A percentile compares a stretch with the other conserved stretches of the same genome.
Conservation (phyloP, 2,797 vertebrate species). For the Philypnodon macrostomus region DNA sequence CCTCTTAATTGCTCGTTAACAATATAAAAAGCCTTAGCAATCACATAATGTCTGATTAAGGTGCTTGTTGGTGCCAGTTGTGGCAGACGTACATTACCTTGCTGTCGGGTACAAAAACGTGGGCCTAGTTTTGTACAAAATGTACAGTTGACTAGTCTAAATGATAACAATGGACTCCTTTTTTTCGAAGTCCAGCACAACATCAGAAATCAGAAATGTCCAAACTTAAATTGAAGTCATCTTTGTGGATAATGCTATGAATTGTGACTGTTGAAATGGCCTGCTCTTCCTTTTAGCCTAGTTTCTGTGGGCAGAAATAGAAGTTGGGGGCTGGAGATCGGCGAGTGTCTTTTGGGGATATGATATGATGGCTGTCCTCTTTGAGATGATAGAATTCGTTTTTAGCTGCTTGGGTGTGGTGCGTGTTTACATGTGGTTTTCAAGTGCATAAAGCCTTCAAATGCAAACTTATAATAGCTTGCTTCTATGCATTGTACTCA, state of each 20-base stretch:
- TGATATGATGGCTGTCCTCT: slow-evolving; percentile 65
- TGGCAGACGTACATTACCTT: too few species aligned
- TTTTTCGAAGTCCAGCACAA: too few species aligned
- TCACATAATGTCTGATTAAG: too few species aligned
- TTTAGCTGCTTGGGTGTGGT: slow-evolving; percentile 15
- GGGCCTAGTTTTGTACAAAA: too few species aligned
- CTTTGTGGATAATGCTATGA: slow-evolving; percentile 5
- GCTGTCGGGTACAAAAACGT: too few species aligned
- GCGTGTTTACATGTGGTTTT: slow-evolving; percentile 19
- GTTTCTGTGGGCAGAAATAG: slow-evolving; percentile 78
- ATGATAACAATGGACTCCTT: too few species aligned
- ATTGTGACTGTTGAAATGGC: slow-evolving; percentile 48
- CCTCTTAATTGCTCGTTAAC: too few species aligned
- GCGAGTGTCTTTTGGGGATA: slow-evolving; percentile 56
- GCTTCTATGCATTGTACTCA: not conserved
- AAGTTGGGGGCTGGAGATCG: slow-evolving; percentile 54
- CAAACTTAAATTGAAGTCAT: not conserved
- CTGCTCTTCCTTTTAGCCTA: slow-evolving; percentile 69
- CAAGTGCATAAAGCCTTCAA: slow-evolving; percentile 23
- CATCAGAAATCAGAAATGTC: not conserved
- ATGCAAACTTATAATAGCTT: slow-evolving; percentile 9
- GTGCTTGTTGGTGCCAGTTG: too few species aligned
- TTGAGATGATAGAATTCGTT: slow-evolving; percentile 25
- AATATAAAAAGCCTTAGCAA: too few species aligned
- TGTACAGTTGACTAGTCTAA: too few species aligned